Base-by-base conservation (phyloP, 1,140 invertebrate genomes). In the Bombus pyrosoma region DNA sequence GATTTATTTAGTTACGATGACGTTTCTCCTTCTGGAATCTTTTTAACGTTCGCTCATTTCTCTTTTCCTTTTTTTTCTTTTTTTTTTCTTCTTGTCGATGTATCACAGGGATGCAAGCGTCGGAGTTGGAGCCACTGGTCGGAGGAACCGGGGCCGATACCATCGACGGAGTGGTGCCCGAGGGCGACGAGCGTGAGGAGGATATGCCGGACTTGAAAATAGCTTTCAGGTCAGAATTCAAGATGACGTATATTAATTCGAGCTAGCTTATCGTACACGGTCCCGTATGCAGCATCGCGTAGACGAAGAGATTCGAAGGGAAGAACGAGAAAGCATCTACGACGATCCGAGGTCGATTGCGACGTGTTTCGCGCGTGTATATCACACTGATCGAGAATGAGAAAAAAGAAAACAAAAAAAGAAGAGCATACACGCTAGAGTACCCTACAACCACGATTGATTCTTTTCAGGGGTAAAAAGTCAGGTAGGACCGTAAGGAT, bases 101-200 rank as follows among this genome's bases (percentile, higher is more conserved):
- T 37, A 47, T 81, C 22, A 22, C 75, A 95, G 94, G 93, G 53
- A 87, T 94, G 87, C 94, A 95, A 93, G 95, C 95, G 39, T 96
- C 96, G 90, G 97, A 98, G 95, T 95, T 98, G 91, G 97, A 98
- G 93, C 97, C 97, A 28, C 95, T 98, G 89, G 97, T 98, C 92
- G 97, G 97, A 91, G 96, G 97, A 93, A 96, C 96, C 87, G 96
- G 96, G 86, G 96, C 96, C 75, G 95, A 96, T 89, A 94, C 94
- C 76, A 95, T 96, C 53, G 96, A 96, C 84, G 95, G 96, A 39
- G 95, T 95, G 39, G 94, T 95, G 32, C 94, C 95, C 34, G 96
- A 97, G 89, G 95, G 95, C 82, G 96, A 96, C 92, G 95, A 95
- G 86, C 93, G 92, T 73, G 95, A 95, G 64, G 94, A 94, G 66